Conservation (phyloP, 2,797 vertebrate genomes). For the Chrosomus eos region DNA sequence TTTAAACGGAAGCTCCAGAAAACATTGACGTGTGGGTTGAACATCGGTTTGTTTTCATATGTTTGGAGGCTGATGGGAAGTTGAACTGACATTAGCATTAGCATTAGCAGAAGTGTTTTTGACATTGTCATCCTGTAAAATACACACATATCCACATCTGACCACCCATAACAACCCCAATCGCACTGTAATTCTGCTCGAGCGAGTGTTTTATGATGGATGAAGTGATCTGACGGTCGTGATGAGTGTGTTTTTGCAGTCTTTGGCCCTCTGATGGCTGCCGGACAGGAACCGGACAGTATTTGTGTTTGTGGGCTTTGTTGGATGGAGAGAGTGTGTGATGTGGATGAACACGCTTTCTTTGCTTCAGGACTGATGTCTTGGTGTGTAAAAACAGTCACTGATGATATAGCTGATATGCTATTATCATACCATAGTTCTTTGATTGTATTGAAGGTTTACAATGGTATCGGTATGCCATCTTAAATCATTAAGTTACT, state of each 20-base stretch:
- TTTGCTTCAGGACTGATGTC: not conserved
- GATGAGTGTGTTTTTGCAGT: not conserved
- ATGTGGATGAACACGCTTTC: conserved; percentile 1
- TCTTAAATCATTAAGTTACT: not conserved
- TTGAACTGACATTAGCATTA: conserved; percentile 43
- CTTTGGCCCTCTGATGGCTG: conserved; percentile 13
- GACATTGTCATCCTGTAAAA: conserved; percentile 48
- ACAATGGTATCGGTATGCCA: not conserved
- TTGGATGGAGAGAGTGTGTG: conserved; percentile 16
- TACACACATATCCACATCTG: not conserved
- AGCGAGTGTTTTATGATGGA: not conserved
- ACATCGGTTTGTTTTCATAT: not conserved
- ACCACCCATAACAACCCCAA: not conserved
- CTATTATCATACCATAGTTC: too few relatives aligned
- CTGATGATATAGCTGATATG: not conserved
- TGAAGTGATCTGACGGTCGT: not conserved
- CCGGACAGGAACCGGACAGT: not conserved
- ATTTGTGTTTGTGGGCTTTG: conserved; percentile 28
- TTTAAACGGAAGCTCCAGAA: not conserved
- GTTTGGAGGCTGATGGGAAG: conserved; percentile 5
- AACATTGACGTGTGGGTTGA: not conserved
- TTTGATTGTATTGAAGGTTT: not conserved
- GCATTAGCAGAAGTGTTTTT: conserved; percentile 44
- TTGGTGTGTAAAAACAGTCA: not conserved
- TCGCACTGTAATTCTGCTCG: not conserved